These are phyloP conservation scores for Macrophya annulata DNA, from an alignment of 2,888 invertebrate genomes.

Conservation along the genomic window DNA sequence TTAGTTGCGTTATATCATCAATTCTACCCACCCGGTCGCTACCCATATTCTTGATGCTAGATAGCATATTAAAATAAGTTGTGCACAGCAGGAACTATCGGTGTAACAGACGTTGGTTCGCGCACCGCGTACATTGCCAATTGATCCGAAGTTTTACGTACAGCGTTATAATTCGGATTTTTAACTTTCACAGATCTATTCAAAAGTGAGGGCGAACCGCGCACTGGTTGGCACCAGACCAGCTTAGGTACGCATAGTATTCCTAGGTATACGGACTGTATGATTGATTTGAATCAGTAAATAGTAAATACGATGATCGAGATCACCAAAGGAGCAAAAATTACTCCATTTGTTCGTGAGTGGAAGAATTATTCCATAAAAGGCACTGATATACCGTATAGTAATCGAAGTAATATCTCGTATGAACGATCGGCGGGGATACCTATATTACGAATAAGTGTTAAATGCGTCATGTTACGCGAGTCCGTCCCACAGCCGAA, in stretches of 20 bases:
- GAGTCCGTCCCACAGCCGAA: not conserved
- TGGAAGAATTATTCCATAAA: constrained; percentile 1
- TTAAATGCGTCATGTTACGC: not conserved
- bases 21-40: not conserved
- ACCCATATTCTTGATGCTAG: not conserved
- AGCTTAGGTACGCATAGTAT: not conserved
- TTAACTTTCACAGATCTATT: not conserved
- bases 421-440: not conserved
- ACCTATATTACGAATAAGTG: not conserved
- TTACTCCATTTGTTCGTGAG: not conserved
- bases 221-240: not conserved
- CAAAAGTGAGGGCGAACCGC: not conserved
- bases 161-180: not conserved
- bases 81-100: not conserved
- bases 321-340: not conserved
- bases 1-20: not conserved
- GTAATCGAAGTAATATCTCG: not conserved
- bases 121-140: not conserved
- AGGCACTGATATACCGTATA: constrained; percentile 30
- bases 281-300: not conserved
- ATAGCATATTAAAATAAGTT: not conserved
- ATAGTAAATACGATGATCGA: not conserved
- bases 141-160: constrained; percentile 7
- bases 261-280: not conserved
- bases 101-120: not conserved